phyloP scores from a whole-genome alignment of 2,888 invertebrate species.

The Pilophorus perplexus region DNA sequence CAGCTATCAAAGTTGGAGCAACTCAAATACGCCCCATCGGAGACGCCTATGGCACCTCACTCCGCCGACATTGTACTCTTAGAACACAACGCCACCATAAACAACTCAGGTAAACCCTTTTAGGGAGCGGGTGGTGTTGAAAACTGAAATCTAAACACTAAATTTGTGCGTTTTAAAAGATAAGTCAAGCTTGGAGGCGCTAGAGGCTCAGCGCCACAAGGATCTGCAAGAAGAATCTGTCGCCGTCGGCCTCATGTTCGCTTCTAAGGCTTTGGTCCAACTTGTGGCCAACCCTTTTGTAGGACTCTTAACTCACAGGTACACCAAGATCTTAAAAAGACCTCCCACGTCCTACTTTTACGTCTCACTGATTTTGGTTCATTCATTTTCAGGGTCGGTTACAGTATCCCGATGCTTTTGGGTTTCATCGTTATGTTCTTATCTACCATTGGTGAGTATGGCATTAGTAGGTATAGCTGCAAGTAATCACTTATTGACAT shows the following conservation, averaged over 20 bases:
- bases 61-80: conserved; percentile 17
- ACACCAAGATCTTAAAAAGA: conserved; percentile 54
- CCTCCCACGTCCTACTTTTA: not conserved
- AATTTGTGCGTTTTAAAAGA: too few relatives aligned
- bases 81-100: conserved; percentile 30
- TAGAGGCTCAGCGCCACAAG: conserved; percentile 67
- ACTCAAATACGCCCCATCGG: too few relatives aligned
- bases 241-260: conserved; percentile 96
- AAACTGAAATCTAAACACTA: too few relatives aligned
- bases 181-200: conserved; percentile 2
- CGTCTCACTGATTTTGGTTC: too few relatives aligned
- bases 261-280: conserved; percentile 97
- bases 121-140: too few relatives aligned
- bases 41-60: too few relatives aligned
- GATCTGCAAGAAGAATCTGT: conserved; percentile 90
- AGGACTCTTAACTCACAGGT: conserved; percentile 97
- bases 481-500: too few relatives aligned
- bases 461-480: too few relatives aligned
- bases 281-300: conserved; percentile 95
- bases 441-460: conserved; percentile 89
- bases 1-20: too few relatives aligned
- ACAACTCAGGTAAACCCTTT: conserved; percentile 6
- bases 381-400: conserved; percentile 86
- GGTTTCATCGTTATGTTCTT: conserved; percentile 98
- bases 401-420: too few relatives aligned